Conservation (phyloP, 2,113 vertebrate genomes). For the Neodontobutis hainanensis region DNA sequence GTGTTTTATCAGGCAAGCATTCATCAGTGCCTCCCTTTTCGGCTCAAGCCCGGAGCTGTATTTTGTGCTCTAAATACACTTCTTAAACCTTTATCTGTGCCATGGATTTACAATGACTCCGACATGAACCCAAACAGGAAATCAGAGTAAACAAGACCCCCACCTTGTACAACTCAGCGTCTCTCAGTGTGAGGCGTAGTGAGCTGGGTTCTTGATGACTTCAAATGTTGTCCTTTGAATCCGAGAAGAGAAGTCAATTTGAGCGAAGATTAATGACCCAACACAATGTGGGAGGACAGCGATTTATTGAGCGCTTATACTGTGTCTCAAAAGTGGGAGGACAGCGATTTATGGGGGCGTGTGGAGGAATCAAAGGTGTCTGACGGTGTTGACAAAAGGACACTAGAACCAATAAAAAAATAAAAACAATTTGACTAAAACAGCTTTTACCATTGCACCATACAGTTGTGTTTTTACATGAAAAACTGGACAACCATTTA, state of each 20-base stretch:
- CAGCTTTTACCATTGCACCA: no score
- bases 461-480: no score
- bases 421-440: not conserved
- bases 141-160: slow-evolving; percentile 30
- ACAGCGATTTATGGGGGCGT: slow-evolving; percentile 30
- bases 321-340: slow-evolving; percentile 24
- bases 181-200: not conserved
- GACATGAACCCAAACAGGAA: slow-evolving; percentile 26
- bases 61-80: slow-evolving; percentile 31
- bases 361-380: slow-evolving; percentile 4
- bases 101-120: slow-evolving; percentile 19
- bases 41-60: slow-evolving; percentile 31
- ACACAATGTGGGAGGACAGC: slow-evolving; percentile 28
- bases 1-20: slow-evolving; percentile 44
- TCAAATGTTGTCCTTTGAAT: not conserved
- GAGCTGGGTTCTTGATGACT: not conserved
- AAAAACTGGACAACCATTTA: no score
- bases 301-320: slow-evolving; percentile 20
- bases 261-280: slow-evolving; percentile 6
- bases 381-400: slow-evolving; percentile 36
- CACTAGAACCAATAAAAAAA: not conserved
- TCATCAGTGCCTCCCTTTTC: slow-evolving; percentile 26
- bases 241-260: not conserved
- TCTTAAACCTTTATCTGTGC: slow-evolving; percentile 51
- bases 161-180: not conserved